Evolutionary conservation across 2,888 invertebrate genomes (phyloP).

Genomic region (Pheosia gnoma): DNA sequence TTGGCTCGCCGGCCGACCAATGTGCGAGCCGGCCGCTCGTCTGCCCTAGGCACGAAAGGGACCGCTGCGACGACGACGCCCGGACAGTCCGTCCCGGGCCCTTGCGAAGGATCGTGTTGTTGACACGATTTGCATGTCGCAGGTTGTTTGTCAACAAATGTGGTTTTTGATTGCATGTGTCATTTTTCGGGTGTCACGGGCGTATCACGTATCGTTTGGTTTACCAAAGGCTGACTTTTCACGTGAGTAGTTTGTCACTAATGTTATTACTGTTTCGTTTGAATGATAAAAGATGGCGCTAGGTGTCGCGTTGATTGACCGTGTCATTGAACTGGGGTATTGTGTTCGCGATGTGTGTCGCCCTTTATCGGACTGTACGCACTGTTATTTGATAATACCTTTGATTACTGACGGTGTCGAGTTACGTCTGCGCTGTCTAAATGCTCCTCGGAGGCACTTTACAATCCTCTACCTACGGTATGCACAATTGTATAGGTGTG

Average conservation of each 20-base stretch:
- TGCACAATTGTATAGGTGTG: no score
- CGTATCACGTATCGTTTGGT: slow-evolving; percentile 38
- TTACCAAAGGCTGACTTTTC: slow-evolving; percentile 51
- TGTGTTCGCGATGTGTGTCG: slow-evolving; percentile 50
- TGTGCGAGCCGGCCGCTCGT: slow-evolving; percentile 50
- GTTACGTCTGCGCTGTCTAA: background rate
- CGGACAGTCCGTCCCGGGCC: slow-evolving; percentile 74
- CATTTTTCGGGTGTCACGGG: slow-evolving; percentile 48
- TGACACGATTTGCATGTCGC: slow-evolving; percentile 55
- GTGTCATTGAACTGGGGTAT: slow-evolving; percentile 72
- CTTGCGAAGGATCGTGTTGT: slow-evolving; percentile 68
- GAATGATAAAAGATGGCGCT: slow-evolving; percentile 73
- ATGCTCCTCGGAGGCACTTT: background rate
- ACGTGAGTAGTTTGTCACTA: slow-evolving; percentile 67
- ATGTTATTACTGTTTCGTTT: slow-evolving; percentile 49
- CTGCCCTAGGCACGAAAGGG: slow-evolving; percentile 75
- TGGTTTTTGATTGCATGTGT: slow-evolving; percentile 57
- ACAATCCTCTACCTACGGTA: background rate
- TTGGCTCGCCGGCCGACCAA: slow-evolving; percentile 66
- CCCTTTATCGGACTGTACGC: slow-evolving; percentile 50
- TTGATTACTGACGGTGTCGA: slow-evolving; percentile 20
- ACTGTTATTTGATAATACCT: slow-evolving; percentile 37
- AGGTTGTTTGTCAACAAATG: slow-evolving; percentile 63
- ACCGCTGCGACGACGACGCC: slow-evolving; percentile 49
- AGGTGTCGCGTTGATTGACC: slow-evolving; percentile 49